Percentiles rank a stretch among this genome's conserved stretches.
These are phyloP conservation scores for Lithobates pipiens DNA, from an alignment of 2,797 vertebrate species.

Conservation along the genomic window DNA sequence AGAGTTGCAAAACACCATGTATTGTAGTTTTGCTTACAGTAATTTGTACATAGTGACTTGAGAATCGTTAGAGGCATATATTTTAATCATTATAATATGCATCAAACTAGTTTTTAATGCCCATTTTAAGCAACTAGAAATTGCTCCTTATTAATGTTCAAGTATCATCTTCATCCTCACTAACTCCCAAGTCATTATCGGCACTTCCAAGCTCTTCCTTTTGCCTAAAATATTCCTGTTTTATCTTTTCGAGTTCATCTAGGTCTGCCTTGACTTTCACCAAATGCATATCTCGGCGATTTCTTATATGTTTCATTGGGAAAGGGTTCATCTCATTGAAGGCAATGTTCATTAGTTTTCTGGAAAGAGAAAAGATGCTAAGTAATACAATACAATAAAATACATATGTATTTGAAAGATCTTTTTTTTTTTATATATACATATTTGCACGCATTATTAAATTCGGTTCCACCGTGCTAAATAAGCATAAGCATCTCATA, in stretches of 20 bases:
- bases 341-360: constrained; percentile 87
- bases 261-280: constrained; percentile 86
- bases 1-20: too few relatives aligned
- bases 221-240: constrained; percentile 77
- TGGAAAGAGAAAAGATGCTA: constrained; percentile 61
- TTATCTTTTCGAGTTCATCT: constrained; percentile 82
- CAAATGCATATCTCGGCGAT: constrained; percentile 79
- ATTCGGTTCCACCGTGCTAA: too few relatives aligned
- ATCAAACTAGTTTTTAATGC: not conserved
- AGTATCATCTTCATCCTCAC: constrained; percentile 87
- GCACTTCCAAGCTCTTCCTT: constrained; percentile 71
- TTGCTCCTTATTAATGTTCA: constrained; percentile 49
- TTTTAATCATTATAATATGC: too few relatives aligned
- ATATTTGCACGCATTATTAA: too few relatives aligned
- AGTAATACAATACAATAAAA: too few relatives aligned
- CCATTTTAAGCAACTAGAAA: not conserved
- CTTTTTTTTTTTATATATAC: too few relatives aligned
- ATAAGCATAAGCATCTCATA: too few relatives aligned
- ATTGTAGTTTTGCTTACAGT: too few relatives aligned
- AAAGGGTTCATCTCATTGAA: constrained; percentile 94
- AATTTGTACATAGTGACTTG: too few relatives aligned
- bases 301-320: constrained; percentile 83
- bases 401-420: too few relatives aligned
- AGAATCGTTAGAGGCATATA: too few relatives aligned
- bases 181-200: constrained; percentile 71